These are phyloP conservation scores for Delphinapterus leucas DNA, from an alignment of 2,113 vertebrate genomes.

Conservation along the genomic window DNA sequence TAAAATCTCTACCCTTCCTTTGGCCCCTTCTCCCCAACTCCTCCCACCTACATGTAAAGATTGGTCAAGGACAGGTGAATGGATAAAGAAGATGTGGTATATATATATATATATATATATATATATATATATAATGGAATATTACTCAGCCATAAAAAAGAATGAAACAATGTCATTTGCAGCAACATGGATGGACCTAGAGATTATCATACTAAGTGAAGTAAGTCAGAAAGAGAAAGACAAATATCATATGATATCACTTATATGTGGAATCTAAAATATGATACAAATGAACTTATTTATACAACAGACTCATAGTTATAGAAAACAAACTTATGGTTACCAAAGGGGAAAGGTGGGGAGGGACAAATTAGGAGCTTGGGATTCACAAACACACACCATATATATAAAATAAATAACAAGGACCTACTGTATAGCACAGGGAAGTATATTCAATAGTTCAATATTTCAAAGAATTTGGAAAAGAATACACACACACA, in stretches of 20 bases:
- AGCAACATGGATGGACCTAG: not conserved
- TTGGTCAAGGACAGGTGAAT: not conserved
- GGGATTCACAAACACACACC: not conserved
- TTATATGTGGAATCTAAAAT: not conserved
- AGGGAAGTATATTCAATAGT: not conserved
- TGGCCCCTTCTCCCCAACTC: not conserved
- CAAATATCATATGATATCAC: not conserved
- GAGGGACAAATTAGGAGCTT: not conserved
- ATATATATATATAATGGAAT: not conserved
- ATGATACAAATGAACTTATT: not conserved
- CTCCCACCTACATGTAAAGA: not conserved
- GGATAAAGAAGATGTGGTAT: not conserved
- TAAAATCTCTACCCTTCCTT: not conserved
- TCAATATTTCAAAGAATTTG: too few species aligned
- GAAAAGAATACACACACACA: not conserved
- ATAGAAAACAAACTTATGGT: not conserved
- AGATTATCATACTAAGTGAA: not conserved
- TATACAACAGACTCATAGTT: not conserved
- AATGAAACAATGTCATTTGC: not conserved
- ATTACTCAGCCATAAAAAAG: not conserved
- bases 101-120: not conserved
- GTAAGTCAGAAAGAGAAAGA: not conserved
- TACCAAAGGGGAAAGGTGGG: not conserved
- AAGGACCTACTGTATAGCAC: not conserved
- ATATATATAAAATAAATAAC: not conserved